Evolutionary conservation across 2,113 vertebrate species (phyloP), one percentile per base, ranked within the genome.

Genomic region (Poeciliopsis retropinna): DNA sequence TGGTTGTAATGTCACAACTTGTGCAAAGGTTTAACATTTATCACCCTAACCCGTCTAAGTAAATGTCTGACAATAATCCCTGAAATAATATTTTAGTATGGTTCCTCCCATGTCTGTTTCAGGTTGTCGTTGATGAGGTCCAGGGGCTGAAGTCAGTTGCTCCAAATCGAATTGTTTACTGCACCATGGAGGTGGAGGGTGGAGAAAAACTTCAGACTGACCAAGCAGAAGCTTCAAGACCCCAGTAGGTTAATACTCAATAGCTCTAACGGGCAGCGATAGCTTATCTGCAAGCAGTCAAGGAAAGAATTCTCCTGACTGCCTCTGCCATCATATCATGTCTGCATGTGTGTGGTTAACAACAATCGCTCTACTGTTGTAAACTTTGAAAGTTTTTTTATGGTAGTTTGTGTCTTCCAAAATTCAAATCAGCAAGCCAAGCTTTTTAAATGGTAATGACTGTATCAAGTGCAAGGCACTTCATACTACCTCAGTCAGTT

Each of bases 181-280:
- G 98, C 87, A 99, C 98, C 61, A 99, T 99, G 98, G 98, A 99
- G 92, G 97, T 99, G 64, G 98, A 99, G 87, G 97, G 98, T 11
- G 97, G 97, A 0, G 95, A 98, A 61, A 99, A 99, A 81, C 96
- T 99, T 67, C 98, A 99, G 91, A 99, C 98, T 0, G 98, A 99
- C 91, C 97, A 99, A 61, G 98, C 97, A 10, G 97, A 99, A 93
- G 98, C 97, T 51, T 99, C 97, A 77, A 96, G 96, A 88, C 97
- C 98, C 80, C 97, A 97, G 98, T 99, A 94, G n/a, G 37, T 65
- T 25, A 60, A 5, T 22, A 54, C 14, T 17, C 19, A 57, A n/a
- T 19, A 47, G 17, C 17, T 47, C 4, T 19, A 47, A 47, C 4
- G 17, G 44, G 5, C 17, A 19, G 17, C 1, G 19, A 47, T 6